Base-by-base conservation (phyloP, 2,113 vertebrate genomes). In the Chroicocephalus ridibundus region DNA sequence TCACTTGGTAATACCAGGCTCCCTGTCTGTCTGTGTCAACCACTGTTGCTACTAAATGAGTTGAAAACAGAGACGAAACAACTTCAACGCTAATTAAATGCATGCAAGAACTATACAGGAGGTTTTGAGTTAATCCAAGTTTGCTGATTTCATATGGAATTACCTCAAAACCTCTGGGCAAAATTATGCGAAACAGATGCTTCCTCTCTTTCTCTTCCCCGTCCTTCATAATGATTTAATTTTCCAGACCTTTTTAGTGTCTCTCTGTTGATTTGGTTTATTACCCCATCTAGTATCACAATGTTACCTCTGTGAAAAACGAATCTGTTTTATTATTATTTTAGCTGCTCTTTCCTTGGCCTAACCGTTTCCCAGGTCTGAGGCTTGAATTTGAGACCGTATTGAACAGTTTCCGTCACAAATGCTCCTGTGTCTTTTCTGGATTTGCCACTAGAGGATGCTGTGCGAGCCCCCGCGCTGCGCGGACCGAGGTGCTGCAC, bases 31-130 rank as follows among this genome's bases (percentile, higher is more conserved):
- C 47, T 36, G 14, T 13, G 10, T 10, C 64, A 77, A 54, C 65
- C 24, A 5, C 49, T 47, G 22, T 34, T 36, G 38, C 27, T 78
- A 4, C n/a, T 46, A 2, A 29, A 61, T 32, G 29, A 27, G 55
- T 14, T 13, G n/a, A 14, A 46, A 82, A 15, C 8, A 25, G 64
- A 34, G 27, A 29, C 18, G 22, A 51, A 80, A 7, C 55, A 24
- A 40, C n/a, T 26, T 52, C 31, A 18, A 3, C 0, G 0, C 26
- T 17, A 31, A 47, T 27, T 78, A 47, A n/a, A n/a, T 0, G 0
- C 44, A 11, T 24, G 25, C 58, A 66, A 49, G 46, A 52, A 11
- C 40, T 60, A 32, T 36, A 42, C 27, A 9, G 22, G 61, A 47
- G 42, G 29, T 16, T 87, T 40, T 34, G 61, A 13, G 27, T 65